Evolutionary conservation across 2,113 vertebrate species (phyloP).

Genomic region (Hypanus sabinus): DNA sequence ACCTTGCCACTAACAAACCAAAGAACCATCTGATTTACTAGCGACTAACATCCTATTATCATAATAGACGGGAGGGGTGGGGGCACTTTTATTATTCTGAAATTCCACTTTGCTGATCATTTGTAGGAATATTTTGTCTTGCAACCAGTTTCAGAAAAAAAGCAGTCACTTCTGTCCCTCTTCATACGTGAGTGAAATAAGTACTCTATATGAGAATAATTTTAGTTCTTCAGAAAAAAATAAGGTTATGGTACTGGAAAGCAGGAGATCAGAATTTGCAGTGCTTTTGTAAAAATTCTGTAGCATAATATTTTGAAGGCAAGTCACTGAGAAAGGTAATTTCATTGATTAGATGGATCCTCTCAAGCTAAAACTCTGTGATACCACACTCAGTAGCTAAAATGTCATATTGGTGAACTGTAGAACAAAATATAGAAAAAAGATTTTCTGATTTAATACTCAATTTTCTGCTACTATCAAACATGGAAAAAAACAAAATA

Average conservation of each 20-base stretch:
- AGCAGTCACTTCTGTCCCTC: not conserved
- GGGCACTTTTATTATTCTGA: not conserved
- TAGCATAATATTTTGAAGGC: conserved; percentile 76
- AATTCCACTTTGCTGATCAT: not conserved
- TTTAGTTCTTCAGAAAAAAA: conserved; percentile 66
- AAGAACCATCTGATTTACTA: not conserved
- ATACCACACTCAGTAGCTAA: not conserved
- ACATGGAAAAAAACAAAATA: not conserved
- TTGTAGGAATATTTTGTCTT: not conserved
- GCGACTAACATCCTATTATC: not conserved
- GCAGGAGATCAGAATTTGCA: conserved; percentile 73
- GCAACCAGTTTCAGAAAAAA: not conserved
- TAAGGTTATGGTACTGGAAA: conserved; percentile 79
- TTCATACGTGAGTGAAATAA: conserved; percentile 58
- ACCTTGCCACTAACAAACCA: not conserved
- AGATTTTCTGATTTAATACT: not conserved
- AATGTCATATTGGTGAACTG: not conserved
- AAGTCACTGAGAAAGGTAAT: conserved; percentile 42
- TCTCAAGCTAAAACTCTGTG: not conserved
- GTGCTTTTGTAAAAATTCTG: conserved; percentile 70
- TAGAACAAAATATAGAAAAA: not conserved
- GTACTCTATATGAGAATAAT: conserved; percentile 74
- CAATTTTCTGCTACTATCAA: not conserved
- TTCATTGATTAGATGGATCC: not conserved
- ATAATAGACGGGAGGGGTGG: not conserved